A percentile compares a stretch with the other conserved stretches of the same genome.
These are phyloP conservation scores for Aix galericulata DNA, from an alignment of 2,113 vertebrate species.

Conservation along the genomic window DNA sequence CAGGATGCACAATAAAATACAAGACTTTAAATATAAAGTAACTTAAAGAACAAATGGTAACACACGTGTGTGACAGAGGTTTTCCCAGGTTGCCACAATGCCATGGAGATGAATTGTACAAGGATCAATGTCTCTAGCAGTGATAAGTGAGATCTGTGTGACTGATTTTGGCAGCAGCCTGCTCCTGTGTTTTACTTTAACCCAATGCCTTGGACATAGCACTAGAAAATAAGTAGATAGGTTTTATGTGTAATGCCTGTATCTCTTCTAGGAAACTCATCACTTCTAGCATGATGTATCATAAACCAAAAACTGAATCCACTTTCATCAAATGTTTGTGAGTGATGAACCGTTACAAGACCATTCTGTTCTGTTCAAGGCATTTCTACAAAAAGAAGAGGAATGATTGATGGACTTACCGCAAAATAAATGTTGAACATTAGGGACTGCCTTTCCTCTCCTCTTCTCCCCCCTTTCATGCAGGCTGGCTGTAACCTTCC, in stretches of 20 bases:
- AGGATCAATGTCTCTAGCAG: not conserved
- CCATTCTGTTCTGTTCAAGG: not conserved
- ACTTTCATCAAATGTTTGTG: constrained; percentile 29
- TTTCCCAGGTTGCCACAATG: not conserved
- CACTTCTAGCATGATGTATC: not conserved
- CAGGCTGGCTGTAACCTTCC: not conserved
- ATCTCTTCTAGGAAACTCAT: constrained; percentile 42
- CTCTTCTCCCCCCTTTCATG: not conserved
- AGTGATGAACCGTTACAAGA: constrained; percentile 30
- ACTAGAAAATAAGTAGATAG: not conserved
- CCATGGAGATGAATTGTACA: not conserved
- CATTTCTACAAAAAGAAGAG: constrained; percentile 1
- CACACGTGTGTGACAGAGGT: not conserved
- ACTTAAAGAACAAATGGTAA: not conserved
- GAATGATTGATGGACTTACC: not conserved
- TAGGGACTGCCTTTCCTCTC: not conserved
- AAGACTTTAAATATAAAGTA: not conserved
- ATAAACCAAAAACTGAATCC: constrained; percentile 23
- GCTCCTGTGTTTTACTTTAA: not conserved
- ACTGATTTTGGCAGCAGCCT: not conserved
- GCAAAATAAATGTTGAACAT: not conserved
- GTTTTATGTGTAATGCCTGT: not conserved
- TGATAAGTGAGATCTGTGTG: not conserved
- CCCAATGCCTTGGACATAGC: not conserved
- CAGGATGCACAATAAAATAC: not conserved